phyloP scores from a whole-genome alignment of 2,888 invertebrate species.

The Polietes domitor region DNA sequence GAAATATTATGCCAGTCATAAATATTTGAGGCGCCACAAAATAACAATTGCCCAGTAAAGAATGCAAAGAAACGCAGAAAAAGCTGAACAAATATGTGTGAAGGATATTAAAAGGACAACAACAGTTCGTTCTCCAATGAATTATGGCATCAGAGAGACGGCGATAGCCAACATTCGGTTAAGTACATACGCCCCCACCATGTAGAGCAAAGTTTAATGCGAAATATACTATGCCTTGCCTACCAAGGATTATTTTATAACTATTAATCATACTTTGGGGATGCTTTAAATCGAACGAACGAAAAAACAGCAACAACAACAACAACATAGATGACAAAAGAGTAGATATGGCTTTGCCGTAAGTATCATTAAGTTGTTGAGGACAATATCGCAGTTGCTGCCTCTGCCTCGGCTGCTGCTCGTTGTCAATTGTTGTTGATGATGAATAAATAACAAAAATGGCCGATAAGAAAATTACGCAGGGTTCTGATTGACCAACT shows the following conservation, averaged over 20 bases:
- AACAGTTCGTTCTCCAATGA: not conserved
- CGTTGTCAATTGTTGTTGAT: slow-evolving; percentile 11
- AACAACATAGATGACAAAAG: not conserved
- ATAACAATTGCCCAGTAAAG: not conserved
- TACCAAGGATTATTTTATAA: slow-evolving; percentile 11
- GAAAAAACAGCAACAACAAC: not conserved
- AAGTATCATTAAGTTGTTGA: slow-evolving; percentile 11
- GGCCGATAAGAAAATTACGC: slow-evolving; percentile 18
- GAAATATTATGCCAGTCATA: not conserved
- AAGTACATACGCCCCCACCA: not conserved
- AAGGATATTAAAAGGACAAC: not conserved
- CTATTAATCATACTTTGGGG: slow-evolving; percentile 17
- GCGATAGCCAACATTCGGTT: not conserved
- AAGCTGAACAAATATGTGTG: not conserved
- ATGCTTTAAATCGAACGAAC: not conserved
- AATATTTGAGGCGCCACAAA: not conserved
- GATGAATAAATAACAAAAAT: slow-evolving; percentile 16
- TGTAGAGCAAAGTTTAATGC: not conserved
- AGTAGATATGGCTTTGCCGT: not conserved
- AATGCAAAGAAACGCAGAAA: not conserved
- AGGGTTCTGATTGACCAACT: not conserved
- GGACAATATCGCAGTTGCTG: not conserved
- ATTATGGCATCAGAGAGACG: not conserved
- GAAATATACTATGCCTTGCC: not conserved
- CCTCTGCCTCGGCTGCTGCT: too few relatives aligned